Evolutionary conservation across 2,888 invertebrate species (phyloP), one percentile per base, ranked within the genome.

Genomic region (Achlya flavicornis): DNA sequence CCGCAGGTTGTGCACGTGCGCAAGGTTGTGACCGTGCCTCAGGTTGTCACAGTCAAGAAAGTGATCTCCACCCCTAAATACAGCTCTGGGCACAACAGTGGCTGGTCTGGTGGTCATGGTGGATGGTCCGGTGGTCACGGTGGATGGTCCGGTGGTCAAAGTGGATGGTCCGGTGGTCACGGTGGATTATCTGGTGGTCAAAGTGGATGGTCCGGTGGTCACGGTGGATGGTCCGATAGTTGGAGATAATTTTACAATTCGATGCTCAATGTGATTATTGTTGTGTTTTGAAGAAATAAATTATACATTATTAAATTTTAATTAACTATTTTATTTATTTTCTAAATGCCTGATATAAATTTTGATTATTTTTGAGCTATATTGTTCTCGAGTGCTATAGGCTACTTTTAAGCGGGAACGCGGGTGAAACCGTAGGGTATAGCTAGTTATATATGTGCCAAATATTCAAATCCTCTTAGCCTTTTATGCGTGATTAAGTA

Each of bases 11-110:
- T 86, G 53, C 72, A 74, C 48, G 84, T 85, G n/a, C 84, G 78
- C 67, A 88, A 85, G 67, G 75, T 85, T 43, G 81, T 90, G 68
- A 79, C 82, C 62, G 84, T 84, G 66, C 86, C 84, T 16, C 82
- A 84, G 74, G 86, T 85, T 68, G 81, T 88, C 73, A 80, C 88
- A 64, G 87, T 88, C 64, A 89, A 89, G 75, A 76, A 80, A 69
- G 80, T 87, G 60, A 84, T 89, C 63, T 77, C 88, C 58, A 76
- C 81, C 61, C 63, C 66, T 62, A 64, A 65, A 38, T 69, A 67
- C 59, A 57, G 64, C 26, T 57, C 65, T 46, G 46, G 46, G n/a
- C 5, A 46, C 53, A 32, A 6, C 53, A 26, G 48, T 19, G 61
- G 69, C 59, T 70, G 70, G 61, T 64, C 70, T 19, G 57, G 59